Evolutionary conservation across 2,113 vertebrate species (phyloP), one percentile per base, ranked within the genome.

Genomic region (Eonycteris spelaea): DNA sequence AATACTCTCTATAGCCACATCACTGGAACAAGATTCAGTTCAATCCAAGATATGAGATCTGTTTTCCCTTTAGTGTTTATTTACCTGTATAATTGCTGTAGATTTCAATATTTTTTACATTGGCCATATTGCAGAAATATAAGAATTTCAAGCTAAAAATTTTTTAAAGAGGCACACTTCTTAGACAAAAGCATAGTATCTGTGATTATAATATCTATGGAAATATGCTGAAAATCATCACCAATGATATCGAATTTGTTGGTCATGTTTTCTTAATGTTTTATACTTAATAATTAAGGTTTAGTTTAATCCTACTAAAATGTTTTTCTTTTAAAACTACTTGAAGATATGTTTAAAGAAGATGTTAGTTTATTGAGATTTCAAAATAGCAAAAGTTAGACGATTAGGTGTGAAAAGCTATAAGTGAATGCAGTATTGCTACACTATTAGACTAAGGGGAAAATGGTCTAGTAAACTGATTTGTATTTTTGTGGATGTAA

Each of bases 241-340:
- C 48, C 48, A 91, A 63, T 91, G 48, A 73, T 90, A 38, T 3
- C 70, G 6, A 87, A 28, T 74, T 91, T 70, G 22, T 55, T 80
- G 24, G 43, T 26, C 48, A 45, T 51, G 9, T 40, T 94, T 90
- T 78, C 30, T 63, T 71, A 67, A 40, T 45, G 38, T 73, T 38
- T 89, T 73, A 89, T 40, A 68, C 38, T 35, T 85, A 93, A 77
- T 59, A 70, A 85, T 78, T 28, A 87, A 70, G 30, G 16, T 63
- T 75, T 43, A 83, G 21, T 83, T 96, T 88, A 86, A 91, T 67
- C n/a, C 35, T 59, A 63, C 7, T 57, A 80, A 84, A 65, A 67
- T 65, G 11, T 77, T 86, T 96, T 95, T 55, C 30, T 83, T 93
- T 87, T 93, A 82, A 91, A 83, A 82, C 19, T 61, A 33, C 48